These are phyloP conservation scores for Fistularia tabacaria DNA, from an alignment of 2,797 vertebrate species.

Conservation along the genomic window DNA sequence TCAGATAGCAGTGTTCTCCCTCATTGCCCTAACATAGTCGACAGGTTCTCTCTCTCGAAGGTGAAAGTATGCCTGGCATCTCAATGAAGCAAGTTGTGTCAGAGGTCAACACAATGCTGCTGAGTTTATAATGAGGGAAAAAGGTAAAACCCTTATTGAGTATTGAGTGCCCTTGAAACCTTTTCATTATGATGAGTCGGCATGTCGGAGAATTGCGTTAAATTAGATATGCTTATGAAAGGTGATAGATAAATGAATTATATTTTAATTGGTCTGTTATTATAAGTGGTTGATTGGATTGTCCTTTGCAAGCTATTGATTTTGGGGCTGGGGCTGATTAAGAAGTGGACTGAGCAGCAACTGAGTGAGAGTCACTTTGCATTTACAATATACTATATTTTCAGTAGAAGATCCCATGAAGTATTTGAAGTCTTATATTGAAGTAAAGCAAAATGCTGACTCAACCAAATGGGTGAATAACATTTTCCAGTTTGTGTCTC, in stretches of 20 bases:
- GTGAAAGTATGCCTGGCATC: slow-evolving; percentile 52
- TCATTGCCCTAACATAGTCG: slow-evolving; percentile 60
- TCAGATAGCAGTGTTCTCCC: slow-evolving; percentile 47
- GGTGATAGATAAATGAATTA: slow-evolving; percentile 72
- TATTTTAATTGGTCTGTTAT: slow-evolving; percentile 69
- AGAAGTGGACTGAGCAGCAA: slow-evolving; percentile 45
- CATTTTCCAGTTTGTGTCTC: too few relatives aligned
- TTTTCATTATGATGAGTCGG: slow-evolving; percentile 52
- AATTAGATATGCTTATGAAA: slow-evolving; percentile 72
- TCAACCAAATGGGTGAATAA: too few relatives aligned
- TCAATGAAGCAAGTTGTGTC: slow-evolving; percentile 57
- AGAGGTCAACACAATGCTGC: slow-evolving; percentile 46
- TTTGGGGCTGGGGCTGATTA: slow-evolving; percentile 60
- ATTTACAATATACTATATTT: slow-evolving; percentile 18
- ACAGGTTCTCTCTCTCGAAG: slow-evolving; percentile 47
- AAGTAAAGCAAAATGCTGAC: too few relatives aligned
- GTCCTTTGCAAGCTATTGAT: slow-evolving; percentile 74
- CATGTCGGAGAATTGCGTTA: slow-evolving; percentile 51
- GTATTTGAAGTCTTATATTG: slow-evolving; percentile 15
- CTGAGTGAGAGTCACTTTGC: slow-evolving; percentile 33
- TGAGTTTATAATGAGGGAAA: slow-evolving; percentile 58
- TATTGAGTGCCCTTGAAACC: slow-evolving; percentile 55
- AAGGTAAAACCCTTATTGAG: slow-evolving; percentile 42
- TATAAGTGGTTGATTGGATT: slow-evolving; percentile 69
- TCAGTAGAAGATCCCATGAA: not conserved